Conservation (phyloP, 2,888 invertebrate species). For the Kryphioiulus occultus region DNA sequence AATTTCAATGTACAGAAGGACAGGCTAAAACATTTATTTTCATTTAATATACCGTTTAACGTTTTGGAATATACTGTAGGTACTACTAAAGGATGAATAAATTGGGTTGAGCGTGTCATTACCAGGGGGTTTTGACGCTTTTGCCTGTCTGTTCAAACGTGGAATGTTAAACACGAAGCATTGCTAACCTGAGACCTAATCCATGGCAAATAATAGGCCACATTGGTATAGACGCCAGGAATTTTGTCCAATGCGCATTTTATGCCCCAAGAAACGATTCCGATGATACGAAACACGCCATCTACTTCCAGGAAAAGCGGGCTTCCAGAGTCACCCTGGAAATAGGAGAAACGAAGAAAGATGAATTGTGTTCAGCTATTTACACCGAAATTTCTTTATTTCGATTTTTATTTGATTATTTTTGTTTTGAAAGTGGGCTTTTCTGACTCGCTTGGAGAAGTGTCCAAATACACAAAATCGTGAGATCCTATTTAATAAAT, state of each 20-base stretch:
- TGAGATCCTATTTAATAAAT: too few relatives aligned
- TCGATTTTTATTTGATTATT: not conserved
- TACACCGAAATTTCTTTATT: not conserved
- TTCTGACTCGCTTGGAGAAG: not conserved
- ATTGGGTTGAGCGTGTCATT: not conserved
- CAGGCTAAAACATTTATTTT: not conserved
- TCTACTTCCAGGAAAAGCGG: conserved; percentile 43
- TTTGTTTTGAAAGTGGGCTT: too few relatives aligned
- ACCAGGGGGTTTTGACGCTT: not conserved
- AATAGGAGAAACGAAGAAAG: not conserved
- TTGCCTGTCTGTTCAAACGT: not conserved
- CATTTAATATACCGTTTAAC: not conserved
- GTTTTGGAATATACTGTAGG: not conserved
- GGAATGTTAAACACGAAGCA: conserved; percentile 12
- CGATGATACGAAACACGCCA: conserved; percentile 24
- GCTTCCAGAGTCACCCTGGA: conserved; percentile 48
- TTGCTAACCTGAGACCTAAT: not conserved
- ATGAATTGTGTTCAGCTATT: not conserved
- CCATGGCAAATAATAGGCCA: conserved; percentile 41
- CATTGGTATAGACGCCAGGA: conserved; percentile 42
- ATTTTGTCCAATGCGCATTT: conserved; percentile 7
- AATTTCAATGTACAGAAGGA: not conserved
- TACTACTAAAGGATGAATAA: not conserved
- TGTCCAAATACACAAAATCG: not conserved
- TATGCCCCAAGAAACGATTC: conserved; percentile 41